Evolutionary conservation across 2,113 vertebrate species (phyloP).

Genomic region (Tretioscincus oriximinensis): DNA sequence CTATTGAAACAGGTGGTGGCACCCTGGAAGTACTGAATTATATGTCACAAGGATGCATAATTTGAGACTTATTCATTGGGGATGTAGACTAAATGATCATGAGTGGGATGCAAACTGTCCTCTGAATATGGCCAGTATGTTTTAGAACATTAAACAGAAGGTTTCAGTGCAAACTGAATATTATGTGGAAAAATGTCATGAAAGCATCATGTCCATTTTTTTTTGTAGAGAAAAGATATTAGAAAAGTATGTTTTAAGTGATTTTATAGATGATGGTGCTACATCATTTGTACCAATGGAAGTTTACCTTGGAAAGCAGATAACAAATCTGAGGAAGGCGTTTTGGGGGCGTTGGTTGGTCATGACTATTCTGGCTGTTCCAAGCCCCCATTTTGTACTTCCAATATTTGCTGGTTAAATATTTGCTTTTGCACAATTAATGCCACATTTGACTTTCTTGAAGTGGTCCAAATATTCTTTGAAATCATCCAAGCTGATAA

Average conservation of each 20-base stretch:
- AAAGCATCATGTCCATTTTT: too few species aligned
- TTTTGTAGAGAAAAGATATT: neutral
- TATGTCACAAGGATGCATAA: constrained; percentile 18
- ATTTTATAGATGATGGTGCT: neutral
- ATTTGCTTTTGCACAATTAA: too few species aligned
- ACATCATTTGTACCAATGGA: too few species aligned
- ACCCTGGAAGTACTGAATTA: constrained; percentile 16
- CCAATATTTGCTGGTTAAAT: too few species aligned
- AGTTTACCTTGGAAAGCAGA: too few species aligned
- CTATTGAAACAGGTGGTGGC: constrained; percentile 12
- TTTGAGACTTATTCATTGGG: constrained; percentile 16
- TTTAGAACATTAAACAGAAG: constrained; percentile 22
- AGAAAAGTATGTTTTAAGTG: neutral
- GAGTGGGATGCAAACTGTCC: constrained; percentile 38
- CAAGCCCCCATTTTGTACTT: too few species aligned
- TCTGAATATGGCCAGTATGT: constrained; percentile 22
- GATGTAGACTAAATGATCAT: constrained; percentile 8
- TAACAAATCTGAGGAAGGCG: too few species aligned
- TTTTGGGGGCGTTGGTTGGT: too few species aligned
- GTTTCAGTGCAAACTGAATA: neutral
- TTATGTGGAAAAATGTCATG: neutral
- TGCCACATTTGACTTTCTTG: too few species aligned
- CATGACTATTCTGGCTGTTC: too few species aligned
- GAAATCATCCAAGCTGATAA: too few species aligned
- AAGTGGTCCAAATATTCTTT: too few species aligned